Conservation (phyloP, 2,888 invertebrate genomes). For the Galerucella nymphaeae region DNA sequence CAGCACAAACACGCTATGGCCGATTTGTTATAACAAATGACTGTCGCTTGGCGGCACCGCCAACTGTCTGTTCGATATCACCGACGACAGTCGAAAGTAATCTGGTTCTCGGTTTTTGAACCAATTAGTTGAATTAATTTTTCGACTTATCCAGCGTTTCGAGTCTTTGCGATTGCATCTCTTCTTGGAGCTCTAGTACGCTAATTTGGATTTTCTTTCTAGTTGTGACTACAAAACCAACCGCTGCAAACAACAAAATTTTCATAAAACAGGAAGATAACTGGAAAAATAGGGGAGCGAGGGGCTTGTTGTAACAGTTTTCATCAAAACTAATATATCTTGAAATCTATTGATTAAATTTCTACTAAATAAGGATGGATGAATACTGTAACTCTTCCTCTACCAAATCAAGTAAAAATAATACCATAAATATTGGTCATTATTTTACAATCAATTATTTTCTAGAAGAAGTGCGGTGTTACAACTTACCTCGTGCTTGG, state of each 20-base stretch:
- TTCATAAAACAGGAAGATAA: too few relatives aligned
- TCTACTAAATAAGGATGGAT: too few relatives aligned
- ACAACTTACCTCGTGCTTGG: too few relatives aligned
- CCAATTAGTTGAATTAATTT: slow-evolving; percentile 66
- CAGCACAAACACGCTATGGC: slow-evolving; percentile 64
- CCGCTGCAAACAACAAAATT: not conserved
- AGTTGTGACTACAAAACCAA: not conserved
- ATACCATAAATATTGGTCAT: too few relatives aligned
- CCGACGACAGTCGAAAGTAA: slow-evolving; percentile 54
- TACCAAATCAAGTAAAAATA: too few relatives aligned
- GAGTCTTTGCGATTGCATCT: slow-evolving; percentile 51
- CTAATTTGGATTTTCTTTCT: slow-evolving; percentile 34
- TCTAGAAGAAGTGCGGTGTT: too few relatives aligned
- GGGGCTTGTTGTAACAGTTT: too few relatives aligned
- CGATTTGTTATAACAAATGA: slow-evolving; percentile 66
- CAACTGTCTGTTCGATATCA: slow-evolving; percentile 58
- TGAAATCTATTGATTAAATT: too few relatives aligned
- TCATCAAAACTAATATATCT: too few relatives aligned
- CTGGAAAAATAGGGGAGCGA: too few relatives aligned
- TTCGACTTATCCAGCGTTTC: slow-evolving; percentile 58
- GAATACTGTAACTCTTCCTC: too few relatives aligned
- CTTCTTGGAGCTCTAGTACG: slow-evolving; percentile 34
- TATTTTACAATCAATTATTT: too few relatives aligned
- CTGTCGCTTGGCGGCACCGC: slow-evolving; percentile 62
- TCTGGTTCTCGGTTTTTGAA: slow-evolving; percentile 60